Conservation (phyloP, 2,797 vertebrate genomes). For the Amblyopsis hoosieri region DNA sequence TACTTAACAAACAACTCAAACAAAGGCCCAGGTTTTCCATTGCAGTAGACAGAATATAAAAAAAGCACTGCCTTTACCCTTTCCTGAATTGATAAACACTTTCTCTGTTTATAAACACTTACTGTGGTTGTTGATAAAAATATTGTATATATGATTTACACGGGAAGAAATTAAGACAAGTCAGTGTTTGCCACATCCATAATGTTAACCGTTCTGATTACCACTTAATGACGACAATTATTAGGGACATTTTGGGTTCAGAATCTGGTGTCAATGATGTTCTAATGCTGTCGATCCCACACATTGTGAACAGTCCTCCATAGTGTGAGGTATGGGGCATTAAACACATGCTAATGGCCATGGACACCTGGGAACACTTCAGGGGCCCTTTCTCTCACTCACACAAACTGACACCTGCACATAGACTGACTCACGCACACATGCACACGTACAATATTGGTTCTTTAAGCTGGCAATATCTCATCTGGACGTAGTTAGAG, state of each 20-base stretch:
- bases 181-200: not conserved
- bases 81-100: constrained; percentile 6
- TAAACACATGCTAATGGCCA: constrained; percentile 66
- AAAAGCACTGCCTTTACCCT: not conserved
- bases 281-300: constrained; percentile 33
- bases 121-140: not conserved
- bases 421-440: constrained; percentile 10
- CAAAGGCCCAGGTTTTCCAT: not conserved
- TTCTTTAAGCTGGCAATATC: constrained; percentile 29
- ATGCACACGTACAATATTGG: constrained; percentile 10
- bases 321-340: constrained; percentile 51
- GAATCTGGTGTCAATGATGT: constrained; percentile 31
- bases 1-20: constrained; percentile 9
- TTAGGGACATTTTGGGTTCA: no score
- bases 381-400: constrained; percentile 31
- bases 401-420: not conserved
- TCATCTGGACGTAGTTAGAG: constrained; percentile 58
- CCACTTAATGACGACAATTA: constrained; percentile 4
- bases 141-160: not conserved
- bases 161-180: constrained; percentile 2
- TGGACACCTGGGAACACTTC: constrained; percentile 70
- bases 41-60: not conserved
- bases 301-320: constrained; percentile 39
- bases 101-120: constrained; percentile 7
- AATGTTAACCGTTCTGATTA: constrained; percentile 33